Evolutionary conservation across 1,140 invertebrate species (phyloP).

Genomic region (Saxidomus purpurata): DNA sequence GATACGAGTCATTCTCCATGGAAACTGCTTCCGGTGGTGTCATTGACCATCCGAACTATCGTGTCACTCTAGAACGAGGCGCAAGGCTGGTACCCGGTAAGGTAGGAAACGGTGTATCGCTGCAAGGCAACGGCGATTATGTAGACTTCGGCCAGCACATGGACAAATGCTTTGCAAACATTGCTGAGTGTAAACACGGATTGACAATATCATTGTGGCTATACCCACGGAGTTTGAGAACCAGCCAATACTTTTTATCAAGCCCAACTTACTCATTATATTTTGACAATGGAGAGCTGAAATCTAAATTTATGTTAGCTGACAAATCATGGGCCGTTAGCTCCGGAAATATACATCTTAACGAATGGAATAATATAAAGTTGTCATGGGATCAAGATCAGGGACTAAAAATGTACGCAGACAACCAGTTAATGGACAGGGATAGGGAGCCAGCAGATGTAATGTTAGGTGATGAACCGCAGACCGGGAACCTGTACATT

Average conservation of each 20-base stretch:
- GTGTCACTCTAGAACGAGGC: constrained; percentile 81
- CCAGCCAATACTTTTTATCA: constrained; percentile 80
- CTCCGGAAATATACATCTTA: constrained; percentile 71
- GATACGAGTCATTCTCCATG: constrained; percentile 83
- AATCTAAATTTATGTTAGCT: constrained; percentile 73
- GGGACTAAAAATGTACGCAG: constrained; percentile 80
- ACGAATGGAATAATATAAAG: constrained; percentile 83
- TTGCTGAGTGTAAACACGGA: constrained; percentile 83
- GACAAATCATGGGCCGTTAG: constrained; percentile 79
- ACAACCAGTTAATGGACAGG: constrained; percentile 71
- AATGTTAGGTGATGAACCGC: constrained; percentile 69
- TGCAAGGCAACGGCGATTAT: constrained; percentile 82
- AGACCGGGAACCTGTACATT: constrained; percentile 74
- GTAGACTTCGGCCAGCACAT: constrained; percentile 80
- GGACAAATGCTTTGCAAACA: constrained; percentile 83
- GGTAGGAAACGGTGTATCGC: constrained; percentile 77
- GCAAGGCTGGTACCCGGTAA: constrained; percentile 77
- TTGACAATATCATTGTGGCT: constrained; percentile 83
- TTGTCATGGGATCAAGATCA: constrained; percentile 82
- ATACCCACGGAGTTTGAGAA: constrained; percentile 75
- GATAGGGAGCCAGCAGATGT: constrained; percentile 42
- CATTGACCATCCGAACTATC: constrained; percentile 77
- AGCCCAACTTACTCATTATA: constrained; percentile 82
- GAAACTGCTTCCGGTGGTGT: constrained; percentile 74
- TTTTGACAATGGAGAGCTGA: constrained; percentile 79